Evolutionary conservation across 2,113 vertebrate genomes (phyloP).

Genomic region (Ceyx margarethae): DNA sequence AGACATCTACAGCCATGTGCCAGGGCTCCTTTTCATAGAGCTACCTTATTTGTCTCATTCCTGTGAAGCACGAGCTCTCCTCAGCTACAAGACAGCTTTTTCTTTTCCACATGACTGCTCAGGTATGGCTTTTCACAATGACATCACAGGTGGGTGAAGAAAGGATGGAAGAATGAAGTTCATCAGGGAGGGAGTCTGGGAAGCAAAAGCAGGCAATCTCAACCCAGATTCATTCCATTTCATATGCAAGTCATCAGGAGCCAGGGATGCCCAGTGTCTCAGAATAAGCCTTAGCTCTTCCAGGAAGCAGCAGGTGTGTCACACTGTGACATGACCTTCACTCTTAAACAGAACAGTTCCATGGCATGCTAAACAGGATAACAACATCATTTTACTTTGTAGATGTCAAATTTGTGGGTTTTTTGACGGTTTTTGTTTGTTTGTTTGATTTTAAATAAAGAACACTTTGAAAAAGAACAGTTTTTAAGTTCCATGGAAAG

Average conservation of each 20-base stretch:
- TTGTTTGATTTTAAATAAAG: not conserved
- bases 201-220: not conserved
- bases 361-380: not conserved
- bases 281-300: fast-evolving
- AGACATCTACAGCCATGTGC: not conserved
- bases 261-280: not conserved
- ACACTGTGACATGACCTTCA: fast-evolving
- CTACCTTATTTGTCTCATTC: not conserved
- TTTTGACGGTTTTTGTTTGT: too few species aligned
- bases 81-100: not conserved
- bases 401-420: not conserved
- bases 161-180: not conserved
- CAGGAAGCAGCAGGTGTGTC: not conserved
- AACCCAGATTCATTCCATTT: not conserved
- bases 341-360: not conserved
- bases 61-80: not conserved
- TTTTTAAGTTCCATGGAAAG: not conserved
- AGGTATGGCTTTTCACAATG: not conserved
- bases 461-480: fast-evolving
- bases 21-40: not conserved
- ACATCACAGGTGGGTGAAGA: not conserved
- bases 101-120: not conserved
- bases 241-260: not conserved
- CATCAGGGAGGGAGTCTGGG: not conserved
- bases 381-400: not conserved